Base-by-base conservation (phyloP, 1,140 invertebrate genomes). In the Araneus ventricosus region DNA sequence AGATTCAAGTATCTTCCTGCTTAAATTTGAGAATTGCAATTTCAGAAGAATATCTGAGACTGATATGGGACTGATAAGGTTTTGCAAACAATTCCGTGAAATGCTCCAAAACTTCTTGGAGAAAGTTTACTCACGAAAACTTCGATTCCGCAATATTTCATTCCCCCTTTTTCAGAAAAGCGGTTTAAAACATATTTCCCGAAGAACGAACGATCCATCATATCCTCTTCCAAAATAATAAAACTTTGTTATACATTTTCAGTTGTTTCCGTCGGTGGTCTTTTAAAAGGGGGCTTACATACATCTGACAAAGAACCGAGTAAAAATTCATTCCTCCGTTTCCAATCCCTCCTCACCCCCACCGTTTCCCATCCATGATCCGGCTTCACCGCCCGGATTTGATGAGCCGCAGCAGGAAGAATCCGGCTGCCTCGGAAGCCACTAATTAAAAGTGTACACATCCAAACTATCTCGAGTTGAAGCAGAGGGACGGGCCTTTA, bases 361-460 rank as follows among this genome's bases (percentile, higher is more conserved):
- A 0, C 20, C 0, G 24, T 45, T 27, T 22, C n/a, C 45, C 41
- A 24, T 52, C n/a, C 45, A 6, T 86, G 45, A 59, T 59, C 84
- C 84, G 27, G 52, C 30, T 27, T 45, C 61, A n/a, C 37, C 37
- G 30, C 67, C 27, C n/a, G 88, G 79, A 67, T 91, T 91, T 91
- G 89, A 91, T 45, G 89, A 87, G 88, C 67, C 67, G 52, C 88
- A 80, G 87, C 87, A 41, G 84, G 86, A 93, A 89, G 92, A 93
- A 89, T 93, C 92, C 75, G 63, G 92, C 75, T 34, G 27, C 89
- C n/a, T 67, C 70, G 79, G 59, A 93, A 93, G 70, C 92, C 92
- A 93, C 92, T 93, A 93, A 93, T 93, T 93, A 93, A 93, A 93
- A 93, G 92, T 88, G 92, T 93, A 93, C 92, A 93, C 92, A 82